Percentiles rank a stretch among this genome's conserved stretches.
These are phyloP conservation scores for Parascotia fuliginaria DNA, from an alignment of 2,888 invertebrate species.

Conservation along the genomic window DNA sequence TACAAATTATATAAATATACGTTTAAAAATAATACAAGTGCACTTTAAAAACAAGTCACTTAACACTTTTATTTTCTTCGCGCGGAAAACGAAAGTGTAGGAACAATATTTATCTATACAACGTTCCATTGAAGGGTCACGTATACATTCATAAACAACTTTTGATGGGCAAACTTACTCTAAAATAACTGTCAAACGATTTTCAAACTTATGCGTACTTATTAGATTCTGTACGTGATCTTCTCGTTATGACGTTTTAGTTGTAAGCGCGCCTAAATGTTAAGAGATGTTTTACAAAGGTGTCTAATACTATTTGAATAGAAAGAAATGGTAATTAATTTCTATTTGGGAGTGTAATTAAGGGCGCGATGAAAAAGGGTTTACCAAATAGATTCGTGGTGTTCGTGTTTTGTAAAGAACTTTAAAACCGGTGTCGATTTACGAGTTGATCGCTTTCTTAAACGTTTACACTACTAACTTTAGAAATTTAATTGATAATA, in stretches of 20 bases:
- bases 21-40: conserved; percentile 4
- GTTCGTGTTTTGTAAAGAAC: no score
- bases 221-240: not conserved
- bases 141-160: conserved; percentile 10
- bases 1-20: conserved; percentile 1
- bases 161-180: conserved; percentile 3
- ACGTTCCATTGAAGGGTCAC: conserved; percentile 44
- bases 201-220: not conserved
- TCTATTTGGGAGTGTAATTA: conserved; percentile 16
- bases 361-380: not conserved
- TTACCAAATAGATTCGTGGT: no score
- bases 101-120: conserved; percentile 46
- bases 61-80: conserved; percentile 45
- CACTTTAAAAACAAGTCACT: conserved; percentile 11
- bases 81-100: conserved; percentile 46
- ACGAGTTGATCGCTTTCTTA: no score
- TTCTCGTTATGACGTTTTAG: not conserved
- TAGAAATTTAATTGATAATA: no score
- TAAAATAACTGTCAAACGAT: not conserved
- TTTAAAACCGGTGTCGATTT: no score
- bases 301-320: conserved; percentile 25
- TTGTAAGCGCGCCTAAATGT: conserved; percentile 10
- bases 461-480: no score
- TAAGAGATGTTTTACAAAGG: conserved; percentile 17
- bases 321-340: conserved; percentile 17